Conservation (phyloP, 1,140 invertebrate genomes). For the Theocolax elegans region DNA sequence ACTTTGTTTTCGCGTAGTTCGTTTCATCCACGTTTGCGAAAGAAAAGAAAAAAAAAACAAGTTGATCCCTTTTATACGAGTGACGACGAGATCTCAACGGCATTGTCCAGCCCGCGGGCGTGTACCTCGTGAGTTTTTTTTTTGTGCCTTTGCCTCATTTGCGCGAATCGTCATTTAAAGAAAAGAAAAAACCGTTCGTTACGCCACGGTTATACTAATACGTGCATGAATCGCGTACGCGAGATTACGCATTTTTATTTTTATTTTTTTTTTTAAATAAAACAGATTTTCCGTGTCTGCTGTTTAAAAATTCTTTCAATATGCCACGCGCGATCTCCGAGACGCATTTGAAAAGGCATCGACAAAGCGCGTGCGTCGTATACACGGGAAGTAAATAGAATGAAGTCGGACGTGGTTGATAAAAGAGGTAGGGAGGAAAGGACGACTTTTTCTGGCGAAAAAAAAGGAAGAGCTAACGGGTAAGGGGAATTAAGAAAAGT, state of each 20-base stretch:
- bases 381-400: no score
- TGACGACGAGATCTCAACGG: not conserved
- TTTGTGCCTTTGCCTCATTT: not conserved
- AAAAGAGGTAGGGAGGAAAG: no score
- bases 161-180: not conserved
- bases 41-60: no score
- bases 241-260: no score
- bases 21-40: not conserved
- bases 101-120: not conserved
- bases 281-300: not conserved
- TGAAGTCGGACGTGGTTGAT: no score
- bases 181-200: not conserved
- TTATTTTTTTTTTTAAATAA: not conserved
- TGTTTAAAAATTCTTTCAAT: constrained; percentile 1
- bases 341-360: not conserved
- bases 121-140: not conserved
- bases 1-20: not conserved
- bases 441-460: no score
- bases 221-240: no score
- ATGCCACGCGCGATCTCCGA: no score
- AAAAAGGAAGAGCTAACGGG: not conserved
- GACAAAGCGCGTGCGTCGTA: not conserved
- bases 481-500: not conserved
- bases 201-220: not conserved
- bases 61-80: not conserved